A percentile compares a stretch with the other conserved stretches of the same genome.
These are phyloP conservation scores for Pasiphila rectangulata DNA, from an alignment of 2,888 invertebrate genomes.

Conservation along the genomic window DNA sequence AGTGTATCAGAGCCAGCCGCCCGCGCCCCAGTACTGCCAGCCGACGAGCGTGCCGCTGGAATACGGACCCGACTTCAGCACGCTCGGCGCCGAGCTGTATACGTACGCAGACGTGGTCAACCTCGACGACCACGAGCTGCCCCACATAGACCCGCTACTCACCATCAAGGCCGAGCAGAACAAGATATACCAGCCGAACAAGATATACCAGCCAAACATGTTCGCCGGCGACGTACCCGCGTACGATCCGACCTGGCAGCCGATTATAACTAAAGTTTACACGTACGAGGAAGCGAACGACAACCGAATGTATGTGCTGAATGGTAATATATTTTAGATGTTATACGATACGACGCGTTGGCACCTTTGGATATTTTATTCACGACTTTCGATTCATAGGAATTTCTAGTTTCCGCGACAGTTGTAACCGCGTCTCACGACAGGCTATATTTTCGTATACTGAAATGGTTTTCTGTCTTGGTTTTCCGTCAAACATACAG, in stretches of 20 bases:
- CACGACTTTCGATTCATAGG: too few relatives aligned
- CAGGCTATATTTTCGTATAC: too few relatives aligned
- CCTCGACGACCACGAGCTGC: slow-evolving; percentile 57
- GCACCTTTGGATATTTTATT: too few relatives aligned
- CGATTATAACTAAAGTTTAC: slow-evolving; percentile 50
- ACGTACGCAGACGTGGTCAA: slow-evolving; percentile 39
- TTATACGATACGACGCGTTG: slow-evolving; percentile 16
- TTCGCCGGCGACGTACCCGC: background rate
- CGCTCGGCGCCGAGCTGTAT: slow-evolving; percentile 28
- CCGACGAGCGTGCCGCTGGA: slow-evolving; percentile 39
- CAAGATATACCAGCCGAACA: slow-evolving; percentile 20
- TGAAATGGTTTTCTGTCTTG: too few relatives aligned
- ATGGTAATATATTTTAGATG: slow-evolving; percentile 51
- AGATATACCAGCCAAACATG: slow-evolving; percentile 20
- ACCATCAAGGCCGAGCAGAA: slow-evolving; percentile 40
- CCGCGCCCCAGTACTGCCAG: slow-evolving; percentile 7
- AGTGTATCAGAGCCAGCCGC: slow-evolving; percentile 6
- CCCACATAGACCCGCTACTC: slow-evolving; percentile 68
- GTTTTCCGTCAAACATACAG: too few relatives aligned
- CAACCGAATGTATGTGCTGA: slow-evolving; percentile 45
- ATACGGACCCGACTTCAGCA: slow-evolving; percentile 63
- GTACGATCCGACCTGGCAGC: slow-evolving; percentile 42
- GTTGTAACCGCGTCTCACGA: too few relatives aligned
- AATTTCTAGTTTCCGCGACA: too few relatives aligned
- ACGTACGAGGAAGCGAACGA: slow-evolving; percentile 42